Conservation (phyloP, 2,113 vertebrate genomes). For the Scophthalmus maximus region DNA sequence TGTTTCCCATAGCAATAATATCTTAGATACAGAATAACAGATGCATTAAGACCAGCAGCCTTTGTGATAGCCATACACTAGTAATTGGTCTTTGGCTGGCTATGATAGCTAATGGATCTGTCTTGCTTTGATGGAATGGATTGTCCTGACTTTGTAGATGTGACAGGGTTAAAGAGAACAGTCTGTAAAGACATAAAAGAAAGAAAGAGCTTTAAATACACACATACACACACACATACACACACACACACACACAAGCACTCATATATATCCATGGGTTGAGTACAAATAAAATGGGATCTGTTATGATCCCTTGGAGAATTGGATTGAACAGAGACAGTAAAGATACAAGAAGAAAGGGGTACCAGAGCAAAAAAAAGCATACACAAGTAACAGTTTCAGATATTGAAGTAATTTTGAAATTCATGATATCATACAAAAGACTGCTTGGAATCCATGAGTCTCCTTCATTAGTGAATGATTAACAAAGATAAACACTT, state of each 20-base stretch:
- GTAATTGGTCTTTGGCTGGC: not conserved
- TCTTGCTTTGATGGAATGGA: slow-evolving; percentile 41
- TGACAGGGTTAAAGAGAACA: slow-evolving; percentile 55
- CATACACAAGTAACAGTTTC: slow-evolving; percentile 15
- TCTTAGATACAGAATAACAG: slow-evolving; percentile 21
- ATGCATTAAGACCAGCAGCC: not conserved
- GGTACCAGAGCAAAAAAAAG: slow-evolving; percentile 10
- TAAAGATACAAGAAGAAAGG: slow-evolving; percentile 18
- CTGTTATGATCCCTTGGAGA: slow-evolving; percentile 44
- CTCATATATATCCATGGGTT: slow-evolving; percentile 13
- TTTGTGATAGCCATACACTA: not conserved
- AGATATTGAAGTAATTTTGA: slow-evolving; percentile 37
- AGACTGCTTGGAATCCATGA: slow-evolving; percentile 11
- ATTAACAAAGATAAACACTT: not conserved
- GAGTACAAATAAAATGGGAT: slow-evolving; percentile 59
- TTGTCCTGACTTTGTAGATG: slow-evolving; percentile 44
- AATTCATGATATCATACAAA: slow-evolving; percentile 9
- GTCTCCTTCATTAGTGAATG: not conserved
- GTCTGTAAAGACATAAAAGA: slow-evolving; percentile 36
- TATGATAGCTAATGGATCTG: slow-evolving; percentile 29
- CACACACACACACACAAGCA: not conserved
- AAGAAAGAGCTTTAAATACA: slow-evolving; percentile 22
- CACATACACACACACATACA: slow-evolving; percentile 3
- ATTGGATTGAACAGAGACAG: slow-evolving; percentile 44
- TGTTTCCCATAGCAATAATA: slow-evolving; percentile 8